Conservation (phyloP, 2,888 invertebrate species). For the Perizoma affinitatum region DNA sequence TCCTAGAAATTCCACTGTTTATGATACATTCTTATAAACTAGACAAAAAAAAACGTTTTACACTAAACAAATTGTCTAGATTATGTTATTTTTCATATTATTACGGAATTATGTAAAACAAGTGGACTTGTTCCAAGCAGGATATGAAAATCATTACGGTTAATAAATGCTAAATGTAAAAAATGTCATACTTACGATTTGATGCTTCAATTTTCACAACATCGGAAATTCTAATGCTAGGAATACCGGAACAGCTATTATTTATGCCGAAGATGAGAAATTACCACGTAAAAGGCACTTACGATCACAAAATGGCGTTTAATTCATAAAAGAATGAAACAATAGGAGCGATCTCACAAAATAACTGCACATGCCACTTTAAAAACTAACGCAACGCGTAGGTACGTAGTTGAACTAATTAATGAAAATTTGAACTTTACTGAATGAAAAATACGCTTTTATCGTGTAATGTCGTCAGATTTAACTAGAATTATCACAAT, state of each 20-base stretch:
- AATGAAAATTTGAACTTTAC: constrained; percentile 52
- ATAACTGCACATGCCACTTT: constrained; percentile 76
- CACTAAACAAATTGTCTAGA: no score
- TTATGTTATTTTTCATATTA: no score
- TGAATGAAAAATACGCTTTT: constrained; percentile 73
- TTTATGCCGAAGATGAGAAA: constrained; percentile 20
- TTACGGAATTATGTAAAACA: no score
- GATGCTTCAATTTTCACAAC: constrained; percentile 33
- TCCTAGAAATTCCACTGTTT: no score
- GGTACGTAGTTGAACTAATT: constrained; percentile 69
- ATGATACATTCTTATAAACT: no score
- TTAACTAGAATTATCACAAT: constrained; percentile 39
- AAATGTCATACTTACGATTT: constrained; percentile 23
- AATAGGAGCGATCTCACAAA: constrained; percentile 70
- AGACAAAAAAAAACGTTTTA: no score
- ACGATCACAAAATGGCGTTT: constrained; percentile 71
- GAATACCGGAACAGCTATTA: neutral
- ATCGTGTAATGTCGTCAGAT: constrained; percentile 42
- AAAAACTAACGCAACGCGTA: constrained; percentile 62
- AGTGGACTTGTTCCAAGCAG: no score
- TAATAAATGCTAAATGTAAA: no score
- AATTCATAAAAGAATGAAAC: constrained; percentile 65
- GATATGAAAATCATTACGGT: no score
- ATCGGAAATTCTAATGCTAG: constrained; percentile 15
- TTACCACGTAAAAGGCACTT: constrained; percentile 43